Evolutionary conservation across 2,888 invertebrate genomes (phyloP).

Genomic region (Drosophila sordidula): DNA sequence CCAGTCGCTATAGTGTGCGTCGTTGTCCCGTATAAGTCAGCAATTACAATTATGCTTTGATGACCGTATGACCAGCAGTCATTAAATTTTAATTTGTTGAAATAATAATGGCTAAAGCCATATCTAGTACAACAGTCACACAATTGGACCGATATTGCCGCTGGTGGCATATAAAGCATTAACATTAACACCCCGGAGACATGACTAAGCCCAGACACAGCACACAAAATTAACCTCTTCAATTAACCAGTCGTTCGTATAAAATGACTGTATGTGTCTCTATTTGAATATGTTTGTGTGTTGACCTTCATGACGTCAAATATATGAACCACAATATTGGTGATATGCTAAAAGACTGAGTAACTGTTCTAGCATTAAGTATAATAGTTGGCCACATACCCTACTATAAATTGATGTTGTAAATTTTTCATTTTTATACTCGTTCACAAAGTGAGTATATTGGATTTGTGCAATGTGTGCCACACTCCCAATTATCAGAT

Average conservation of each 20-base stretch:
- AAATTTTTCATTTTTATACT: too few species aligned
- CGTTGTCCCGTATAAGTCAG: constrained; percentile 53
- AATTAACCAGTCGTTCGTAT: constrained; percentile 62
- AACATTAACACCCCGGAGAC: constrained; percentile 64
- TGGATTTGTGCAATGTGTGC: too few species aligned
- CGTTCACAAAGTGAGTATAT: too few species aligned
- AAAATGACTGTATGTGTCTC: constrained; percentile 18
- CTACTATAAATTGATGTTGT: neutral
- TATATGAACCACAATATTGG: constrained; percentile 18
- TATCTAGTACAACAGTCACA: constrained; percentile 29
- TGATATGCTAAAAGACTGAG: neutral
- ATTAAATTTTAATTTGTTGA: constrained; percentile 76
- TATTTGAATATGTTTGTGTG: constrained; percentile 15
- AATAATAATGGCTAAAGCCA: constrained; percentile 69
- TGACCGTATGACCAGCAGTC: constrained; percentile 75
- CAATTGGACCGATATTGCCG: constrained; percentile 37
- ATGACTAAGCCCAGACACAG: constrained; percentile 66
- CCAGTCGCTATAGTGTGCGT: constrained; percentile 9
- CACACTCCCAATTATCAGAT: too few species aligned
- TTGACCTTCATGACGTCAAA: constrained; percentile 72
- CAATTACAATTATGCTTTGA: constrained; percentile 73
- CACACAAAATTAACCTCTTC: constrained; percentile 72
- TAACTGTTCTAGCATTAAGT: neutral
- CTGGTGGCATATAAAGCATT: constrained; percentile 57
- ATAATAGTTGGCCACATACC: constrained; percentile 4